Conservation (phyloP, 2,113 vertebrate species). For the Hucho hucho region DNA sequence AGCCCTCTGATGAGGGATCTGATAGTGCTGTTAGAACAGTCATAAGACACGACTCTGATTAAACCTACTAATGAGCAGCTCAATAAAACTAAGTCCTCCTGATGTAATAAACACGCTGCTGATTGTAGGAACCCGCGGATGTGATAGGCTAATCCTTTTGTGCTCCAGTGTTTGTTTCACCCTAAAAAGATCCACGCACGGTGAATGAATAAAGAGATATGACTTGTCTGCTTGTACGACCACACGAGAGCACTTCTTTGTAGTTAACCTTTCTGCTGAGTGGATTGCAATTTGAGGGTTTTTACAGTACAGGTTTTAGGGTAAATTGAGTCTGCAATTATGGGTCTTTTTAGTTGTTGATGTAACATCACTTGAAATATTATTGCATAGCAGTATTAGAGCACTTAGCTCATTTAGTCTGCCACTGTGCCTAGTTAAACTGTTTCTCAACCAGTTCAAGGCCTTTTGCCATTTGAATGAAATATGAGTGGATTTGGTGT, state of each 20-base stretch:
- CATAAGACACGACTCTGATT: slow-evolving; percentile 47
- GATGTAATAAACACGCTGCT: slow-evolving; percentile 48
- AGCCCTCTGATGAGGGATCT: slow-evolving; percentile 30
- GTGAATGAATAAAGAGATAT: not conserved
- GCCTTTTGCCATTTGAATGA: not conserved
- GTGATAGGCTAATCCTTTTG: slow-evolving; percentile 52
- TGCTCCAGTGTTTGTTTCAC: slow-evolving; percentile 30
- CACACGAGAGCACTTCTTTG: not conserved
- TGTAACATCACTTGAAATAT: slow-evolving; percentile 11
- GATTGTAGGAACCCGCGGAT: slow-evolving; percentile 46
- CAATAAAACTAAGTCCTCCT: slow-evolving; percentile 54
- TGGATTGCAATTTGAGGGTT: slow-evolving; percentile 24
- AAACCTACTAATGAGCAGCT: slow-evolving; percentile 58
- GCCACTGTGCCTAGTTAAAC: not conserved
- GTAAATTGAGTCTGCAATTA: slow-evolving; percentile 21
- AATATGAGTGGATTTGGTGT: not conserved
- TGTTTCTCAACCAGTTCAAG: not conserved
- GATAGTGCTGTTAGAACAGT: slow-evolving; percentile 38
- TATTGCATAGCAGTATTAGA: not conserved
- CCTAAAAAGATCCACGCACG: not conserved
- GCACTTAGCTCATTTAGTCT: not conserved
- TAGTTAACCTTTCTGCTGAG: not conserved
- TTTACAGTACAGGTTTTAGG: not conserved
- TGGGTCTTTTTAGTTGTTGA: not conserved
- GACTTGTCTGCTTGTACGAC: not conserved